Evolutionary conservation across 2,888 invertebrate genomes (phyloP), one percentile per base, ranked within the genome.

Genomic region (Scaeva pyrastri): DNA sequence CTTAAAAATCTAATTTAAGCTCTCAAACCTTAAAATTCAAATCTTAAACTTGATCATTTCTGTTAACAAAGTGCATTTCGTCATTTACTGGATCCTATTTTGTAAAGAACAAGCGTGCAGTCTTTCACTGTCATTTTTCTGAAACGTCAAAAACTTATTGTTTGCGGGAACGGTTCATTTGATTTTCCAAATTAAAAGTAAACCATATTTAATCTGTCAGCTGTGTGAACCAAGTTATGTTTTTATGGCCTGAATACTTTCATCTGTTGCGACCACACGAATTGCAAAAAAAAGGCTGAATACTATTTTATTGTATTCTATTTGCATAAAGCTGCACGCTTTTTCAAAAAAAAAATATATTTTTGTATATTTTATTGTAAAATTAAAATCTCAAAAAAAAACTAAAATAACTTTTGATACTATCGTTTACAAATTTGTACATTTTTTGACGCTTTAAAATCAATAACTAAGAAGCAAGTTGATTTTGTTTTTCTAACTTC

Each of bases 31-130:
- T 52, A 56, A 41, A 74, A 71, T 66, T 72, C 10, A 56, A 73
- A 45, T 60, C 41, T 72, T 50, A 71, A 62, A 52, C 52, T 41
- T 79, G 31, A 45, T 73, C 72, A 70, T 60, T 80, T 85, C 77
- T 85, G 79, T 87, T 74, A 86, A 83, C 79, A 79, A 85, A 84
- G 78, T 88, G 88, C 88, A 88, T 88, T 75, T 88, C 85, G 76
- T 74, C 78, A 64, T 77, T 70, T 66, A 86, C 71, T 82, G 77
- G 43, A 86, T 86, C 86, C 82, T 86, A 86, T 82, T 86, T 86
- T 86, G 80, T 86, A 70, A 70, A 74, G 81, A 81, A 64, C 48
- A 70, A 76, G 85, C 77, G 81, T 81, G 64, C 62, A 70, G 62
- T 72, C 39, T 60, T 62, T 76, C 66, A 39, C 76, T 48, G 43